Conservation (phyloP, 2,113 vertebrate genomes). For the Lepus europaeus region DNA sequence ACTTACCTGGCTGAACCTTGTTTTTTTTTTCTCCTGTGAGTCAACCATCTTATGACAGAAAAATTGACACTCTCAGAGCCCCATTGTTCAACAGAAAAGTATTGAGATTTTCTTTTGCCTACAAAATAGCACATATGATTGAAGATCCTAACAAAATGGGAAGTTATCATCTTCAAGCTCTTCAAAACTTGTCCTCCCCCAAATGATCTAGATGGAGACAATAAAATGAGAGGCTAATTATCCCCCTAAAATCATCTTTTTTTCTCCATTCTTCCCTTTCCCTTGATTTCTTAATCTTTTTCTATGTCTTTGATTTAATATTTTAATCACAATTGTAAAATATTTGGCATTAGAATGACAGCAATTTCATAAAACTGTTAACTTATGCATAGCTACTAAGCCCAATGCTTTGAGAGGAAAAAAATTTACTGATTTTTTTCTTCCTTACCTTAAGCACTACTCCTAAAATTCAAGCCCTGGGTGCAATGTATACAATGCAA, state of each 20-base stretch:
- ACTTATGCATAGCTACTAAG: not conserved
- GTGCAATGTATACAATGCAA: not conserved
- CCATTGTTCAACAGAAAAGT: not conserved
- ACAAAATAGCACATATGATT: not conserved
- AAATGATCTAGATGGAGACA: not conserved
- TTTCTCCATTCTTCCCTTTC: not conserved
- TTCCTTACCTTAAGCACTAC: not conserved
- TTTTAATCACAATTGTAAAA: slow-evolving; percentile 47
- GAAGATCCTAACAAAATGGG: not conserved
- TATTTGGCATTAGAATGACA: not conserved
- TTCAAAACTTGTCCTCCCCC: not conserved
- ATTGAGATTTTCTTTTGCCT: slow-evolving; percentile 9
- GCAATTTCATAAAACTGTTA: not conserved
- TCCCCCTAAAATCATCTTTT: not conserved
- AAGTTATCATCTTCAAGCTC: not conserved
- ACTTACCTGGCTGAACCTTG: not conserved
- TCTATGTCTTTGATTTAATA: not conserved
- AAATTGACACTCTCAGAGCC: not conserved
- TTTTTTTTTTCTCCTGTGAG: slow-evolving; percentile 41
- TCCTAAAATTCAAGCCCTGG: not conserved
- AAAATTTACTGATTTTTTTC: not conserved
- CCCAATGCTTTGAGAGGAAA: not conserved
- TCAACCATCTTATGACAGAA: not conserved
- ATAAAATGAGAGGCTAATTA: slow-evolving; percentile 24
- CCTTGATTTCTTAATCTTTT: not conserved